phyloP scores from a whole-genome alignment of 2,888 invertebrate genomes.

The Drosophila anomelani region DNA sequence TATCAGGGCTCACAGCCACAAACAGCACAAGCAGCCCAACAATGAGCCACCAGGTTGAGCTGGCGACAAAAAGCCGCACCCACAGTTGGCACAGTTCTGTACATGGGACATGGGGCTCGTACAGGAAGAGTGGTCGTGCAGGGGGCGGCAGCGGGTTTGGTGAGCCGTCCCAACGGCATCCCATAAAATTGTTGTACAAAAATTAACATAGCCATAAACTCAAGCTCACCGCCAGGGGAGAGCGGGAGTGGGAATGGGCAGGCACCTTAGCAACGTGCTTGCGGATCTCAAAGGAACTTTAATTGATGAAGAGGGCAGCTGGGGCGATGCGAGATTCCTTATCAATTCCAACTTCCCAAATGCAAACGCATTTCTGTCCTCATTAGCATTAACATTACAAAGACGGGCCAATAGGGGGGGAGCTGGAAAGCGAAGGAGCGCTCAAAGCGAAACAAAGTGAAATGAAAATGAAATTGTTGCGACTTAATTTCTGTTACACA shows the following conservation, averaged over 20 bases:
- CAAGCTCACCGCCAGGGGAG: conserved; percentile 37
- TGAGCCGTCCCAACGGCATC: conserved; percentile 54
- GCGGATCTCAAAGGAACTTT: conserved; percentile 27
- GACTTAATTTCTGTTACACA: conserved; percentile 57
- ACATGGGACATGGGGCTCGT: conserved; percentile 41
- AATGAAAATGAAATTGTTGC: conserved; percentile 58
- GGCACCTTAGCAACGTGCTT: conserved; percentile 20
- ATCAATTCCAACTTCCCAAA: conserved; percentile 45
- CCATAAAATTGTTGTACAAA: conserved; percentile 65
- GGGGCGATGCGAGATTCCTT: conserved; percentile 20
- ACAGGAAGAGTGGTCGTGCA: conserved; percentile 6
- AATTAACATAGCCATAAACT: conserved; percentile 74
- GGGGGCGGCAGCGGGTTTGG: not conserved
- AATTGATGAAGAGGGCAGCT: conserved; percentile 24
- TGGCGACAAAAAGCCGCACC: conserved; percentile 55
- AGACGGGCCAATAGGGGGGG: conserved; percentile 14
- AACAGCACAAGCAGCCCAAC: conserved; percentile 12
- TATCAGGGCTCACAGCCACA: conserved; percentile 36
- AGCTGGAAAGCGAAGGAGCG: conserved; percentile 9
- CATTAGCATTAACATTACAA: conserved; percentile 57
- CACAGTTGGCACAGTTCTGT: conserved; percentile 63
- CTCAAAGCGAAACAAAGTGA: conserved; percentile 38
- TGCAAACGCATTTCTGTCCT: conserved; percentile 44
- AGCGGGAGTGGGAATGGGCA: not conserved
- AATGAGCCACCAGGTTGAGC: conserved; percentile 27